These are phyloP conservation scores for Argyresthia albistria DNA, from an alignment of 2,888 invertebrate species.

Conservation along the genomic window DNA sequence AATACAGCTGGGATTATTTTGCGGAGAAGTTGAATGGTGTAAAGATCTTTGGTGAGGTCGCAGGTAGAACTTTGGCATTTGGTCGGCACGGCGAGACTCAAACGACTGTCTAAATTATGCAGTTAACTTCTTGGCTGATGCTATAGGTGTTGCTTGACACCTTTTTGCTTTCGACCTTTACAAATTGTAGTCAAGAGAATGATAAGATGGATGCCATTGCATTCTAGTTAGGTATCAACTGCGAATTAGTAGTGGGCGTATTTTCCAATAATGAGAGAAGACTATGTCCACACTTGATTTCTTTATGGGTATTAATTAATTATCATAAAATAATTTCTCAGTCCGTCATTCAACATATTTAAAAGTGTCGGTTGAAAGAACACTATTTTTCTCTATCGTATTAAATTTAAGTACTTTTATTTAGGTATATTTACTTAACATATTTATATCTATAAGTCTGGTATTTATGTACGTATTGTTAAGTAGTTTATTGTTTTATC, in stretches of 20 bases:
- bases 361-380: too few relatives aligned
- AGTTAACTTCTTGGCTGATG: slow-evolving; percentile 36
- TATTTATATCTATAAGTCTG: too few relatives aligned
- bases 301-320: too few relatives aligned
- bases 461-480: too few relatives aligned
- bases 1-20: neutral
- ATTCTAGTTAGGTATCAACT: neutral
- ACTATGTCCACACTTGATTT: too few relatives aligned
- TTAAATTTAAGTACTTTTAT: too few relatives aligned
- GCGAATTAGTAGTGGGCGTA: neutral
- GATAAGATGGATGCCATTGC: neutral
- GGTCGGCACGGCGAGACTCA: slow-evolving; percentile 25
- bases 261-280: too few relatives aligned
- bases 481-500: too few relatives aligned
- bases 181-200: slow-evolving; percentile 6
- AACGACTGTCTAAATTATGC: slow-evolving; percentile 55
- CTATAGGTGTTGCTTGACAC: slow-evolving; percentile 25
- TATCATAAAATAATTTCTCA: too few relatives aligned
- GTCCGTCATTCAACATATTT: too few relatives aligned
- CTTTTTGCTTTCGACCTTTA: slow-evolving; percentile 26
- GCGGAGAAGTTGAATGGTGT: slow-evolving; percentile 14
- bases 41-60: slow-evolving; percentile 19
- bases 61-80: slow-evolving; percentile 39
- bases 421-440: too few relatives aligned
- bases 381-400: too few relatives aligned